Conservation (phyloP, 2,888 invertebrate species). For the Erebia ligea region DNA sequence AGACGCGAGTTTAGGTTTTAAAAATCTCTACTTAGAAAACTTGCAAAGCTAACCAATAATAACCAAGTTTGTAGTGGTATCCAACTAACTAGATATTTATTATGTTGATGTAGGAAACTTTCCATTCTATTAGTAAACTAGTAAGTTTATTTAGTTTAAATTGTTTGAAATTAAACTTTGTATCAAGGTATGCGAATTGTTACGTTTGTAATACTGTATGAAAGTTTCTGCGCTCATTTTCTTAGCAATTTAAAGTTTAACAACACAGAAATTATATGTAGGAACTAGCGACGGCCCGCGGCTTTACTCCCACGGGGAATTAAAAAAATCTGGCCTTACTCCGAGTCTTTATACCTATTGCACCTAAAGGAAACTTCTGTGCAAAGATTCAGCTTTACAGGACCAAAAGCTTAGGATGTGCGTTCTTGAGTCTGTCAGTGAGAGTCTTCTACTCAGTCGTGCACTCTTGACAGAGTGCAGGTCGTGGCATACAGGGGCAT, state of each 20-base stretch:
- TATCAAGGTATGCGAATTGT: slow-evolving; percentile 62
- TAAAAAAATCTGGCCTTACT: too few relatives aligned
- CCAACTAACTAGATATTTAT: slow-evolving; percentile 17
- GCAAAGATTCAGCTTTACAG: too few relatives aligned
- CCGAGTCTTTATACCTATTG: too few relatives aligned
- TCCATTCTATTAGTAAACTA: slow-evolving; percentile 44
- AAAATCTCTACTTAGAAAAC: too few relatives aligned
- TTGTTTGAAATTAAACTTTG: slow-evolving; percentile 62
- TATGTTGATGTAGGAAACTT: slow-evolving; percentile 42
- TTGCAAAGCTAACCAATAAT: slow-evolving; percentile 1
- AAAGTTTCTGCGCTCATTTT: slow-evolving; percentile 64
- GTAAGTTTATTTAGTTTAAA: slow-evolving; percentile 58
- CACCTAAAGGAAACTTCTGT: too few relatives aligned
- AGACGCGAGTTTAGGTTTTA: not conserved
- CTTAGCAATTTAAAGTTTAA: slow-evolving; percentile 75
- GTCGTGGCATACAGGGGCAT: too few relatives aligned
- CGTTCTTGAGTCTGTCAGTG: too few relatives aligned
- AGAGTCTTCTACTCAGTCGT: too few relatives aligned
- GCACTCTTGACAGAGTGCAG: too few relatives aligned
- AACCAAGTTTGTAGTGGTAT: slow-evolving; percentile 11
- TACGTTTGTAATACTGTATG: slow-evolving; percentile 50
- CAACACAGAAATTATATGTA: slow-evolving; percentile 40
- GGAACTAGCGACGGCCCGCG: too few relatives aligned
- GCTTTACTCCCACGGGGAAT: too few relatives aligned
- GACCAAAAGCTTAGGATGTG: too few relatives aligned